Evolutionary conservation across 2,888 invertebrate genomes (phyloP).

Genomic region (Caenorhabditis sp.): DNA sequence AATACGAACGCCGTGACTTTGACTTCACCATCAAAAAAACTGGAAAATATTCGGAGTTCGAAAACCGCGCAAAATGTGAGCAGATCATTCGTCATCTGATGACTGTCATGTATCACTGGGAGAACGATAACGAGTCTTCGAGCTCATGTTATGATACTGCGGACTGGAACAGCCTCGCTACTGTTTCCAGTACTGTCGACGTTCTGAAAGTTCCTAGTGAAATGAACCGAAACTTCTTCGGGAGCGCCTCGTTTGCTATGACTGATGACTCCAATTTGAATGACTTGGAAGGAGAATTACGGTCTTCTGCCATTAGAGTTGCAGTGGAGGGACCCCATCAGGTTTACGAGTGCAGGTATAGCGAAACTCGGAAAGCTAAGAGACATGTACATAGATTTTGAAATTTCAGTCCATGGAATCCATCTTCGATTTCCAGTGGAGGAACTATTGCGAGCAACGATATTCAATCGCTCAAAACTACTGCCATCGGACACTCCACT

Average conservation of each 20-base stretch:
- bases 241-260: conserved; percentile 30
- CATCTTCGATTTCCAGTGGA: conserved; percentile 6
- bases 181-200: not conserved
- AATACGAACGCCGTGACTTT: conserved; percentile 16
- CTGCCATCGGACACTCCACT: conserved; percentile 18
- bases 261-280: conserved; percentile 35
- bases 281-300: conserved; percentile 38
- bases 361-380: too few species aligned
- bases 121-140: not conserved
- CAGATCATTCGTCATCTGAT: conserved; percentile 31
- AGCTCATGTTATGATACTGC: conserved; percentile 3
- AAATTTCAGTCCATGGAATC: conserved; percentile 31
- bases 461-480: conserved; percentile 12
- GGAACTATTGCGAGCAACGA: not conserved
- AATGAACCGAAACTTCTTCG: not conserved
- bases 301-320: conserved; percentile 3
- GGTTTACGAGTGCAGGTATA: conserved; percentile 11
- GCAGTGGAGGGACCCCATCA: conserved; percentile 40
- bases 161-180: not conserved
- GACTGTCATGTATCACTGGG: conserved; percentile 20
- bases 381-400: not conserved
- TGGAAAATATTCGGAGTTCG: conserved; percentile 4
- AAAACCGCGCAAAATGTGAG: conserved; percentile 26
- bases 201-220: not conserved
- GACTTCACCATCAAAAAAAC: not conserved